Evolutionary conservation across 2,113 vertebrate genomes (phyloP), one percentile per base, ranked within the genome.

Genomic region (Alligator mississippiensis): DNA sequence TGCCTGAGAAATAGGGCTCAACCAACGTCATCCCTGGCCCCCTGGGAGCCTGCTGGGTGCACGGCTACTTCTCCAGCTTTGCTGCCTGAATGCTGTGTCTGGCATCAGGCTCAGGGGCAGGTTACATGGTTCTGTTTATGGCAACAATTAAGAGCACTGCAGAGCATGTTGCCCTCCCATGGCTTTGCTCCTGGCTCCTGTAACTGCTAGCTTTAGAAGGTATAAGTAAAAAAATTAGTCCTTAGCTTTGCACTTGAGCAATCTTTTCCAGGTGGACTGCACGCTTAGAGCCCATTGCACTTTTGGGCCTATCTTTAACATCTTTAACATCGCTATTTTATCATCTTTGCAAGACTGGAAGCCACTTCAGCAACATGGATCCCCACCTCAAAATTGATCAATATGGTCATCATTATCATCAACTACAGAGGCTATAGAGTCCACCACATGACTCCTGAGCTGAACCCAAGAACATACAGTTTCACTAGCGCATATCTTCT

Each of bases 301-400:
- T 3, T 13, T 4, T 1, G 34, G 82, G 0, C 63, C 38, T 2
- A 57, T 76, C 85, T 89, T 76, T 84, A 90, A 94, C 93, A 57
- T 76, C 85, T 89, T 76, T 84, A 90, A 94, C 93, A 87, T 34
- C 15, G 78, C 89, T 80, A 89, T 87, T 87, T 77, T 17, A 87
- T 82, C 88, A 84, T 77, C 92, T 59, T 76, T 88, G 95, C 79
- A 81, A 79, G 87, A 77, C 14, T 77, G 62, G 34, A 92, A 90
- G 95, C 95, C 47, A 66, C 12, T 30, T 94, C 94, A 94, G 28
- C 12, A 80, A 84, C 87, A 63, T 3, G 57, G 89, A 80, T 89
- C 80, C 79, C 24, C 54, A 86, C 91, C 88, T 92, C 94, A 87
- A 94, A 38, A 92, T 92, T 87, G 87, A 93, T 79, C 17, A 34